These are phyloP conservation scores for Cabera pusaria DNA, from an alignment of 2,888 invertebrate genomes.

Conservation along the genomic window DNA sequence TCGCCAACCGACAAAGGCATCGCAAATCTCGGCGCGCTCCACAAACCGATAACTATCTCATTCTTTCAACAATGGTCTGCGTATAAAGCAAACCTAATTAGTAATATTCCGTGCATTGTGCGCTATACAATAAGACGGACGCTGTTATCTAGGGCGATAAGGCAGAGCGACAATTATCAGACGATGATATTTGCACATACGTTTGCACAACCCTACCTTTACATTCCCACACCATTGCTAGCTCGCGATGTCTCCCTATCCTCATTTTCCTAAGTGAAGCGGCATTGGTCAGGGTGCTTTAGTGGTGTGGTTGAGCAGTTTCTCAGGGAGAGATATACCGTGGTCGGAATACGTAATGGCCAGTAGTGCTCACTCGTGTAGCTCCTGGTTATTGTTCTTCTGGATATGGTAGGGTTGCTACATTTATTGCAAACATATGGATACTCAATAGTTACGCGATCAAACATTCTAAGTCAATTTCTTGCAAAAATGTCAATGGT, in stretches of 20 bases:
- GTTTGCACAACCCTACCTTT: slow-evolving; percentile 22
- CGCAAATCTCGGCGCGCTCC: slow-evolving; percentile 81
- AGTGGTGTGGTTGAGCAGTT: slow-evolving; percentile 25
- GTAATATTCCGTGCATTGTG: slow-evolving; percentile 82
- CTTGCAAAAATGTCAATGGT: too few relatives aligned
- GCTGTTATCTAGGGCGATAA: slow-evolving; percentile 80
- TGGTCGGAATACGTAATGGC: slow-evolving; percentile 76
- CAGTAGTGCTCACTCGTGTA: slow-evolving; percentile 76
- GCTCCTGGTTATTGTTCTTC: slow-evolving; percentile 44
- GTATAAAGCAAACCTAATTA: slow-evolving; percentile 82
- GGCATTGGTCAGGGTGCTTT: slow-evolving; percentile 3
- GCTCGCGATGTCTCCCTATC: slow-evolving; percentile 4
- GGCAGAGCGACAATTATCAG: slow-evolving; percentile 78
- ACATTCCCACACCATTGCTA: slow-evolving; percentile 40
- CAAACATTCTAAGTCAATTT: too few relatives aligned
- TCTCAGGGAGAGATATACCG: slow-evolving; percentile 53
- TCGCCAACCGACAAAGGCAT: slow-evolving; percentile 76
- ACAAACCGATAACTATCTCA: slow-evolving; percentile 79
- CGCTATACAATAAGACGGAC: slow-evolving; percentile 77
- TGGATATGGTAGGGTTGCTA: slow-evolving; percentile 19
- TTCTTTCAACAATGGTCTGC: slow-evolving; percentile 80
- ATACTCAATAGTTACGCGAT: too few relatives aligned
- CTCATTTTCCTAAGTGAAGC: too few relatives aligned
- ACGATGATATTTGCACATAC: slow-evolving; percentile 50
- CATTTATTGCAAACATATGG: too few relatives aligned